phyloP scores from a whole-genome alignment of 2,113 vertebrate species.

The Megalops atlanticus region DNA sequence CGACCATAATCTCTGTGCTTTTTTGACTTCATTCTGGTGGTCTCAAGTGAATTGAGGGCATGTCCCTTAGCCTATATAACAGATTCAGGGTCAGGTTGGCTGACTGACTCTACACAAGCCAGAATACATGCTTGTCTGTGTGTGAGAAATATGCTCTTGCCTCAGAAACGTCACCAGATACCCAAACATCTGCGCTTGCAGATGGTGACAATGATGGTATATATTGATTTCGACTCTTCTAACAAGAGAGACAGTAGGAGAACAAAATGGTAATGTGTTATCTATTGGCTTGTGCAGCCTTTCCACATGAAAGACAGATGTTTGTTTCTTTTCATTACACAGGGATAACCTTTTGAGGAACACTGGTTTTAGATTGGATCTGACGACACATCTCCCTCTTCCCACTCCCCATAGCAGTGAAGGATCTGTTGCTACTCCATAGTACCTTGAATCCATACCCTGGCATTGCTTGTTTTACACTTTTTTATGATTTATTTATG shows the following conservation, averaged over 20 bases:
- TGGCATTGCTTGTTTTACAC: no score
- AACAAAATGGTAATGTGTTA: background rate
- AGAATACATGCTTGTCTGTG: background rate
- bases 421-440: background rate
- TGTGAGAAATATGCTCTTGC: background rate
- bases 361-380: background rate
- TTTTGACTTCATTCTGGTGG: background rate
- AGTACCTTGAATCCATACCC: no score
- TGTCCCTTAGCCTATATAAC: background rate
- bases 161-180: background rate
- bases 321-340: background rate
- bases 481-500: no score
- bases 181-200: constrained; percentile 1
- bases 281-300: background rate
- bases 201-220: background rate
- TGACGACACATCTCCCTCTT: background rate
- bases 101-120: background rate
- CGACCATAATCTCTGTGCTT: background rate
- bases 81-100: no score
- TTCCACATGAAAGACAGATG: background rate
- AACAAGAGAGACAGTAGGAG: background rate
- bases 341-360: background rate
- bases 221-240: background rate
- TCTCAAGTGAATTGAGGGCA: background rate
- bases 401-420: background rate